These are phyloP conservation scores for Buceros bicornis DNA, from an alignment of 2,797 vertebrate genomes.

Conservation along the genomic window DNA sequence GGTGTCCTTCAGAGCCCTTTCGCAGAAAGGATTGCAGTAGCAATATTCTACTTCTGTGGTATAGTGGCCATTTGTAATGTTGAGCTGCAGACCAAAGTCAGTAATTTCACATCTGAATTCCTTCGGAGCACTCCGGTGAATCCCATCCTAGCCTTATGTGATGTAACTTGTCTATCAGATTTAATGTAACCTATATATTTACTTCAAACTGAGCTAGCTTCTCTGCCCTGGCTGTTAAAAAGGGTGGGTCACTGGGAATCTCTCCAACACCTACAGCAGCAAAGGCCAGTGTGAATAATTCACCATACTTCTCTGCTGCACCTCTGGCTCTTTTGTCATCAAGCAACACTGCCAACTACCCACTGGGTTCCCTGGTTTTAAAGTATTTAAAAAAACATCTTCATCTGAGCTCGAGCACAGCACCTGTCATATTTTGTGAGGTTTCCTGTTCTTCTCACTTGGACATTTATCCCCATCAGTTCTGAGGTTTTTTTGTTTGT, in stretches of 20 bases:
- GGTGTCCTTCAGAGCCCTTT: neutral
- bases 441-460: neutral
- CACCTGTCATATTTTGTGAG: neutral
- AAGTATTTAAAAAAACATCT: neutral
- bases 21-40: neutral
- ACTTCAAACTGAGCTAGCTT: neutral
- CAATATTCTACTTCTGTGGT: neutral
- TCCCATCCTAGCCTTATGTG: neutral
- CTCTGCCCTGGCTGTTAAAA: neutral
- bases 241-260: neutral
- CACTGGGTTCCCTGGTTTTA: neutral
- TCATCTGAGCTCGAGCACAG: neutral
- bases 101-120: slow-evolving; percentile 18
- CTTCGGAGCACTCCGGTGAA: neutral
- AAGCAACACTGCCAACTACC: neutral
- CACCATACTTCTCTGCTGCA: neutral
- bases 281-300: neutral
- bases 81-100: neutral
- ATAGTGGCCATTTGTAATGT: neutral
- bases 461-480: neutral
- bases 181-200: slow-evolving; percentile 9
- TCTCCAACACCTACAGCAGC: neutral
- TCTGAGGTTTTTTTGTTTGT: neutral
- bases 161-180: neutral
- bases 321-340: neutral